Evolutionary conservation across 2,797 vertebrate genomes (phyloP).

Genomic region (Falco columbarius): DNA sequence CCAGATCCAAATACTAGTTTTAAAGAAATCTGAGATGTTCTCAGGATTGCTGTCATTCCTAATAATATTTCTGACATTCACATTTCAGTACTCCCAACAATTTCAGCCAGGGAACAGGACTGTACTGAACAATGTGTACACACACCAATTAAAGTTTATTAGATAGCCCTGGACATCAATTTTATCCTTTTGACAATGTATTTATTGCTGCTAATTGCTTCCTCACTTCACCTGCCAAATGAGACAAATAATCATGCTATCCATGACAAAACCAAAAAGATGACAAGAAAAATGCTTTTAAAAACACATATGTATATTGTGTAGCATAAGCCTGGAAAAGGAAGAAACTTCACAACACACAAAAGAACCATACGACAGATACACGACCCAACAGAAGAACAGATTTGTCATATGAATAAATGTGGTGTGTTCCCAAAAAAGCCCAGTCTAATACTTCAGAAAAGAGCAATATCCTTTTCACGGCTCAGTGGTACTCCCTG

Average conservation of each 20-base stretch:
- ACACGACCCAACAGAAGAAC: not conserved
- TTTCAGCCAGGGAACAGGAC: not conserved
- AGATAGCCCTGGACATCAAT: not conserved
- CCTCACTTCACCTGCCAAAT: not conserved
- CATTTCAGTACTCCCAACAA: not conserved
- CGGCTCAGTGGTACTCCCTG: constrained; percentile 7
- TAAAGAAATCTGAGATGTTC: not conserved
- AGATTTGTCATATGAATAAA: not conserved
- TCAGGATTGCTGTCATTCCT: not conserved
- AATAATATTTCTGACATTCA: not conserved
- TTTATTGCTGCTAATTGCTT: not conserved
- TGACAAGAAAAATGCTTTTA: not conserved
- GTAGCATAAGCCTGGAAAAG: not conserved
- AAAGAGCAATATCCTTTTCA: constrained; percentile 38
- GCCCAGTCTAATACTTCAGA: not conserved
- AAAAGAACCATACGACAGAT: not conserved
- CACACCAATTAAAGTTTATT: not conserved
- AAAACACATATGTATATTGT: not conserved
- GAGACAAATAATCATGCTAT: not conserved
- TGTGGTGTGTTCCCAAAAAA: not conserved
- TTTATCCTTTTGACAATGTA: not conserved
- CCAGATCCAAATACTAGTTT: not conserved
- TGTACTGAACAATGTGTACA: not conserved
- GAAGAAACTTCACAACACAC: not conserved
- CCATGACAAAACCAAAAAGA: not conserved